Base-by-base conservation (phyloP, 2,797 vertebrate species). In the Periparus ater region DNA sequence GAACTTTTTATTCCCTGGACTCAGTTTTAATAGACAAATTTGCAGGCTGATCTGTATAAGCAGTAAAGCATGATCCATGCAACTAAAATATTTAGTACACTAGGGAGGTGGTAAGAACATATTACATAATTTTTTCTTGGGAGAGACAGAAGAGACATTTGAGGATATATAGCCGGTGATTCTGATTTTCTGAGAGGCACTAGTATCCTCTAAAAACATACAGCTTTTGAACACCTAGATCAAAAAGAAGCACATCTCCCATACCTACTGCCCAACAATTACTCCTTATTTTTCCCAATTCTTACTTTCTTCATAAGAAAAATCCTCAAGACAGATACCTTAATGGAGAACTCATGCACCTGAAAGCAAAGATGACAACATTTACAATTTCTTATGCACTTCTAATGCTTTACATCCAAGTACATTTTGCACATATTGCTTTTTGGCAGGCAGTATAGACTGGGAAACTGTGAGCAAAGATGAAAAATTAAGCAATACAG, bases 1-100 rank as follows among this genome's bases (percentile, higher is more conserved):
- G 36, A 89, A 89, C 19, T 72, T 89, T 75, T 63, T 85, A 68
- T 62, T 90, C 66, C 40, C 47, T 32, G 40, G 58, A 55, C 9
- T 78, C 36, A 51, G 44, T 91, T 95, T 92, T 75, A 93, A 86
- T 6, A 92, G 55, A 55, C 44, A 88, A 92, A 94, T 55, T 81
- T 82, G n/a, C 57, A 68, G 68, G 53, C 20, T 83, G 67, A 77
- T 89, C 48, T 92, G 45, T 44, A 50, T 57, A 91, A 83, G 65
- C 53, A 85, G 36, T 51, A 93, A 91, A 74, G 58, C 8, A 2
- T 58, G 53, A 85, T 68, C 58, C 66, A 55, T 27, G n/a, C 18
- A 90, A 75, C 42, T 75, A 36, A 85, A 95, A 85, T 68, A 93
- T 78, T 85, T 62, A 86, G 62, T 61, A 89, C n/a, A 36, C 22